Base-by-base conservation (phyloP, 23 tunicate genomes). In the Clavelina lepadiformis region DNA sequence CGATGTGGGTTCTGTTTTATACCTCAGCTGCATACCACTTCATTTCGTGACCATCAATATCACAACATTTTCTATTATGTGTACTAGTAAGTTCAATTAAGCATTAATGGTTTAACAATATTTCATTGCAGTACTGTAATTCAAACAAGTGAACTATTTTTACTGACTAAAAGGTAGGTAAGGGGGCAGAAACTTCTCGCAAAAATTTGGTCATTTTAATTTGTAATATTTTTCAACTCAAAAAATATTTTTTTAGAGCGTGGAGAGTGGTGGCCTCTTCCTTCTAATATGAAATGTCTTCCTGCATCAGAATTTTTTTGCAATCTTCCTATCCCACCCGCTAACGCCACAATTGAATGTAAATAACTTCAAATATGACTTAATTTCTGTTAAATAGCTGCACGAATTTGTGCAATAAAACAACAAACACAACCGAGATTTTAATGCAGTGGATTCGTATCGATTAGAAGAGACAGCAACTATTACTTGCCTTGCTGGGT, bases 261-360 rank as follows among this genome's bases (percentile, higher is more conserved):
- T 18, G 75, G 75, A 24, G 35, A 68, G 22, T 78, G 85, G 85
- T 45, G 35, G 46, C 85, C 85, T 0, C 22, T 6, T 19, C 75
- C 75, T 13, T 11, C 31, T 28, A 24, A 7, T 0, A 69, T 78
- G 11, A 11, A 6, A 51, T 78, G 85, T 51, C 28, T 78, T 24
- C 7, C 32, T 29, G 24, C 50, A 4, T 26, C 61, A 32, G 18
- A 46, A 1, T 33, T 58, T 31, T 28, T 60, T 51, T 78, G 85
- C 35, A 34, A 35, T 31, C 61, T 69, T 34, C 85, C 85, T 0
- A 24, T 19, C 3, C 61, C 65, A 3, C 57, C 55, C 24, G 61
- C 35, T 26, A 58, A 68, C 28, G 51, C 68, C 5, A 25, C 31
- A 4, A 33, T 78, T 21, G 37, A 66, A 68, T 6, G 85, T 78